Base-by-base conservation (phyloP, 1,140 invertebrate genomes). In the Diorhabda sublineata region DNA sequence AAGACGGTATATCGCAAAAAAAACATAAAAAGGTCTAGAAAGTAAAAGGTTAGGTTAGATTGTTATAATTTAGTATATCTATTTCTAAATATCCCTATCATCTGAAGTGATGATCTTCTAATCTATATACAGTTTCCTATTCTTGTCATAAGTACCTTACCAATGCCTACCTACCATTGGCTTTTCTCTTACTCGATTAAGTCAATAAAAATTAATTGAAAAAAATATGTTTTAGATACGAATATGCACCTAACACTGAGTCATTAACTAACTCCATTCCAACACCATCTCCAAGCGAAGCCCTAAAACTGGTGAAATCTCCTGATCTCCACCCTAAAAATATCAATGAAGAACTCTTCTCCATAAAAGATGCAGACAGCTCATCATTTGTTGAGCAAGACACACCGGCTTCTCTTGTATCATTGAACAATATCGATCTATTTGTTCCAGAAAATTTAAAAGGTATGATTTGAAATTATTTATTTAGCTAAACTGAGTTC, bases 311-410 rank as follows among this genome's bases (percentile, higher is more conserved):
- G 4, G 64, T 73, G 3, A 45, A 66, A 26, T 42, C 71, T n/a
- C 71, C 73, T n/a, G 64, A 70, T 52, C 47, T 73, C 8, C 8
- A 45, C 6, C 42, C 73, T 3, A 47, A 67, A 44, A 45, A 67
- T 52, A 67, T 71, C 7, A 74, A 71, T 26, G 73, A 70, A 62
- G 73, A 71, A 65, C 58, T 74, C 3, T 45, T 68, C 9, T 61
- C 66, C 3, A 62, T 62, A 42, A 65, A 71, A 52, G 63, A 66
- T 58, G 64, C 68, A 58, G 59, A 69, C n/a, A 41, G 63, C 8
- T 64, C 69, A 45, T 9, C 42, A 42, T 64, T 69, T 3, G 42
- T 69, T 7, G 58, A 59, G 11, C 45, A 61, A 7, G 58, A 67
- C 3, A 5, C 41, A 26, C 58, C 65, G 8, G 56, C 26, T 3